Evolutionary conservation across 2,113 vertebrate genomes (phyloP).

Genomic region (Bufo bufo): DNA sequence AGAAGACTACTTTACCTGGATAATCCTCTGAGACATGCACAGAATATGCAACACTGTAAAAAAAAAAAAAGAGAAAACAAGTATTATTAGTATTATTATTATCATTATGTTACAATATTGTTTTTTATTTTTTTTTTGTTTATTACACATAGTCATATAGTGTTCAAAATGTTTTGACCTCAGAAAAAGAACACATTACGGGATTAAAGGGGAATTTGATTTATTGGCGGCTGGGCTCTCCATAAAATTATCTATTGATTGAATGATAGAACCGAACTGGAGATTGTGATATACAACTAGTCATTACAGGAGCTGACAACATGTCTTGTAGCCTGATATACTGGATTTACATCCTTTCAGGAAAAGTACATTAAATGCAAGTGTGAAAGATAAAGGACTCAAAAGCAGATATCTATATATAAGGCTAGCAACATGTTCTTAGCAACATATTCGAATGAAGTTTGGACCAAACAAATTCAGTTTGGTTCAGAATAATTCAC

Average conservation of each 20-base stretch:
- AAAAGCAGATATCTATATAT: not conserved
- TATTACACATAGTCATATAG: not conserved
- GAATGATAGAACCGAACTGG: not conserved
- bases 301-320: not conserved
- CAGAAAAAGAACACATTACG: not conserved
- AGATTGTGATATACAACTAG: not conserved
- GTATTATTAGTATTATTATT: not conserved
- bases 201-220: conserved; percentile 13
- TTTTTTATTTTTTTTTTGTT: not conserved
- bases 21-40: conserved; percentile 91
- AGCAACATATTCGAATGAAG: no score
- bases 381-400: not conserved
- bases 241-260: conserved; percentile 14
- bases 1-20: conserved; percentile 78
- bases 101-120: not conserved
- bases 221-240: not conserved
- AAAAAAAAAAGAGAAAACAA: conserved; percentile 42
- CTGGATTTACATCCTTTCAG: not conserved
- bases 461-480: no score
- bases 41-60: conserved; percentile 83
- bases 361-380: not conserved
- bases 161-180: not conserved
- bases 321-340: not conserved
- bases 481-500: no score
- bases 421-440: not conserved